Evolutionary conservation across 2,797 vertebrate genomes (phyloP), one percentile per base, ranked within the genome.

Genomic region (Lepidocolaptes lacrymiger): DNA sequence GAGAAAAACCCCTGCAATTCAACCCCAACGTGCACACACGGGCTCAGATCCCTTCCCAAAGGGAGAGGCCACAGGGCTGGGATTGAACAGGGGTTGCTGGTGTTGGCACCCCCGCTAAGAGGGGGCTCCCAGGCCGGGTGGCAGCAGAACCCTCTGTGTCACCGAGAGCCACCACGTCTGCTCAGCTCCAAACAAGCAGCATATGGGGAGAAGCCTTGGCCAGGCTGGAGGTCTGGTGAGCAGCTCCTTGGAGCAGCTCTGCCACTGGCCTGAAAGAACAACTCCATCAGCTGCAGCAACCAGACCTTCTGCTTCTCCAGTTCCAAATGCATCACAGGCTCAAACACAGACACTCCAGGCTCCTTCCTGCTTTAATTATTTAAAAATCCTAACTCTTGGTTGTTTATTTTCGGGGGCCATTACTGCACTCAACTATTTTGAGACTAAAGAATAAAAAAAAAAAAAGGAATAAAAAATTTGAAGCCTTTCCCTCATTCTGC

Each of bases 401-500:
- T 27, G 26, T 95, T 95, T 88, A 27, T 97, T 96, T 95, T 43
- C 85, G 41, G 39, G 61, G 63, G 81, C 71, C 88, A 19, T 91
- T 79, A 44, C 66, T 28, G 14, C 79, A 6, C 81, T 94, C 90
- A 76, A 77, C 85, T 93, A 63, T 88, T 96, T 88, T 58, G 88
- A 95, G 86, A 64, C n/a, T 2, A 0, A 78, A 54, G 8, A 80
- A 23, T 19, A 37, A 36, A 37, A 36, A 21, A 56, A 8, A 22
- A 19, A 14, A 6, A 24, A 37, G 37, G 3, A 15, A 19, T 23
- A 81, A 87, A 63, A 81, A 72, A 87, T 14, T 32, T 96, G 93
- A 96, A 91, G 93, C 85, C 93, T 96, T 95, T 95, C 97, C 93
- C 89, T 97, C 96, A 97, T 55, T 96, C 93, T 77, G 72, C 82